Conservation (phyloP, 2,888 invertebrate species). For the Brachyptera putata region DNA sequence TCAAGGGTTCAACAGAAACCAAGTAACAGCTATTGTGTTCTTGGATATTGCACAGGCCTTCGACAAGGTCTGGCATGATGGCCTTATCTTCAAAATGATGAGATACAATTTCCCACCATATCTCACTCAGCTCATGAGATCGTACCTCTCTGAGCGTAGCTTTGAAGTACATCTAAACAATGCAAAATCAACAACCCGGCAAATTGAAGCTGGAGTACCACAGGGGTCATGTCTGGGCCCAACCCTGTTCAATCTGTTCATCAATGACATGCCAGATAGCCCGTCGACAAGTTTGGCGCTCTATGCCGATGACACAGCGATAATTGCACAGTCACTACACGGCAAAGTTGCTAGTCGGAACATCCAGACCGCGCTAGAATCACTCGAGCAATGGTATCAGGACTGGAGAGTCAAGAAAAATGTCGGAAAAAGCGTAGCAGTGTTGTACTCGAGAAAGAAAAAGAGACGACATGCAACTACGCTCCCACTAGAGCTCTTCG, state of each 20-base stretch:
- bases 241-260: background rate
- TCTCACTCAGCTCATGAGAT: background rate
- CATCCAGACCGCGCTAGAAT: background rate
- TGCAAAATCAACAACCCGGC: background rate
- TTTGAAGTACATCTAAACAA: background rate
- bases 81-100: slow-evolving; percentile 37
- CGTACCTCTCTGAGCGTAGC: background rate
- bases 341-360: background rate
- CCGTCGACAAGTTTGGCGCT: background rate
- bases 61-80: slow-evolving; percentile 40
- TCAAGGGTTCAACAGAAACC: slow-evolving; percentile 35
- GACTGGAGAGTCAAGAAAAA: background rate
- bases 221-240: background rate
- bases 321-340: background rate
- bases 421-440: background rate
- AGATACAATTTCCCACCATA: background rate
- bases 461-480: no score
- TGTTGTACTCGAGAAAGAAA: background rate
- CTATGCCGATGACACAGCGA: background rate
- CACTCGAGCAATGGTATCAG: background rate
- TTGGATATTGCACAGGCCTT: slow-evolving; percentile 41
- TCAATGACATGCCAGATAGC: background rate
- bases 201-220: background rate
- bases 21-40: slow-evolving; percentile 36
- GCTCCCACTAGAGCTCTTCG: background rate